A percentile compares a stretch with the other conserved stretches of the same genome.
Evolutionary conservation across 1,140 invertebrate genomes (phyloP).

Genomic region (Apocrypta bakeri): DNA sequence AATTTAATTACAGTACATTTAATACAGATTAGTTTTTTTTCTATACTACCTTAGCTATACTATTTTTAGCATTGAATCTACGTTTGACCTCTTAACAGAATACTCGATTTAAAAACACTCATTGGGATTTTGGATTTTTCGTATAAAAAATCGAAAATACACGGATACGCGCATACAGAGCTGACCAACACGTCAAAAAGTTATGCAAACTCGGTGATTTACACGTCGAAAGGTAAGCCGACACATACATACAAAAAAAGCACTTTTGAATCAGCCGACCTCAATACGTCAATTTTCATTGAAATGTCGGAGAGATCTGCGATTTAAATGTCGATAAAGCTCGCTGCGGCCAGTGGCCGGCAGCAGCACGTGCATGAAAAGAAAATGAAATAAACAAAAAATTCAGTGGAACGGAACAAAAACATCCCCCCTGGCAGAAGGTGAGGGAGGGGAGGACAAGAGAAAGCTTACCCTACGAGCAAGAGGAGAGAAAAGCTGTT

Average conservation of each 20-base stretch:
- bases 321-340: constrained; percentile 26
- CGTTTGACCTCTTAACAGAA: too few relatives aligned
- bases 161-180: not conserved
- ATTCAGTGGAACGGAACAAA: not conserved
- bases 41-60: too few relatives aligned
- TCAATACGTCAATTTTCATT: constrained; percentile 18
- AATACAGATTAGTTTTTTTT: too few relatives aligned
- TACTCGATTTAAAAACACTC: too few relatives aligned
- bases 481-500: not conserved
- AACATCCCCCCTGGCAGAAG: not conserved
- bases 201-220: not conserved
- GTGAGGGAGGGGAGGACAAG: not conserved
- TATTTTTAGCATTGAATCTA: too few relatives aligned
- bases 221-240: not conserved
- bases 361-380: not conserved
- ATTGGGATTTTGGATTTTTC: not conserved
- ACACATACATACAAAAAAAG: not conserved
- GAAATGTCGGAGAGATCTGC: constrained; percentile 6
- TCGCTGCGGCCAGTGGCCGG: not conserved
- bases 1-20: too few relatives aligned
- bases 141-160: not conserved
- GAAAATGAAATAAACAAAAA: constrained; percentile 15
- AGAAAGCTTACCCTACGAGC: not conserved
- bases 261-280: not conserved
- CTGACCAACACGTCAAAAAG: not conserved